These are phyloP conservation scores for Acanthosepion esculentum DNA, from an alignment of 2,888 invertebrate species.

Conservation along the genomic window DNA sequence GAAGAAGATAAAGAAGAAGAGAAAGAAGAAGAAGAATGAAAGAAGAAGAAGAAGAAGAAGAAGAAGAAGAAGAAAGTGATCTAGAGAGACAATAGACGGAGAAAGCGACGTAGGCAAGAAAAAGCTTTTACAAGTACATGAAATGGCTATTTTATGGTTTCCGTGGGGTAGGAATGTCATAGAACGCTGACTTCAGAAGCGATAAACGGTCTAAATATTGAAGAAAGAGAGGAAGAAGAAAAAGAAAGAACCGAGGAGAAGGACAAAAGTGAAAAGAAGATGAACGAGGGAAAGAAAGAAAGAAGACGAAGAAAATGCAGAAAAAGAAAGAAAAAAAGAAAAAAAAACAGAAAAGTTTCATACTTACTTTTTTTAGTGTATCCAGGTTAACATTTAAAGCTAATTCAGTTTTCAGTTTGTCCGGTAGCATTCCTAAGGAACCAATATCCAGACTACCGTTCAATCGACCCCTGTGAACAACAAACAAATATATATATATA, in stretches of 20 bases:
- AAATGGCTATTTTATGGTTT: too few species aligned
- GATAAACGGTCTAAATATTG: too few species aligned
- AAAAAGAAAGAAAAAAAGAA: too few species aligned
- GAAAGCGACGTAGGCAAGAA: too few species aligned
- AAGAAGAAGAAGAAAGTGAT: not conserved
- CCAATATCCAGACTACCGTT: slow-evolving; percentile 98
- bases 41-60: not conserved
- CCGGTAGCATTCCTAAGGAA: slow-evolving; percentile 92
- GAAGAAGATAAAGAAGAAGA: not conserved
- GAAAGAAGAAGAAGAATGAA: not conserved
- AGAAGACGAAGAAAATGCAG: too few species aligned
- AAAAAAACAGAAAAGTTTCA: not conserved
- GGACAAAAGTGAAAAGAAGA: too few species aligned
- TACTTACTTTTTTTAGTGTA: slow-evolving; percentile 89
- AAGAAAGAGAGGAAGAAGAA: too few species aligned
- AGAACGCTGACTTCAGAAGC: too few species aligned
- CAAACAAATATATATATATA: not conserved
- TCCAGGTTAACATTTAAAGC: slow-evolving; percentile 95
- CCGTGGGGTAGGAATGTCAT: too few species aligned
- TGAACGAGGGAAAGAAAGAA: too few species aligned
- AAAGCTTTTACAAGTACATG: too few species aligned
- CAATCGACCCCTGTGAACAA: slow-evolving; percentile 84
- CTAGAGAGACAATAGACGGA: not conserved
- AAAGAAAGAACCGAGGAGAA: too few species aligned
- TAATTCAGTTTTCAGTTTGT: slow-evolving; percentile 96